Percentiles rank a stretch among this genome's conserved stretches.
These are phyloP conservation scores for Nephrotoma guestfalica DNA, from an alignment of 2,888 invertebrate genomes.

Conservation along the genomic window DNA sequence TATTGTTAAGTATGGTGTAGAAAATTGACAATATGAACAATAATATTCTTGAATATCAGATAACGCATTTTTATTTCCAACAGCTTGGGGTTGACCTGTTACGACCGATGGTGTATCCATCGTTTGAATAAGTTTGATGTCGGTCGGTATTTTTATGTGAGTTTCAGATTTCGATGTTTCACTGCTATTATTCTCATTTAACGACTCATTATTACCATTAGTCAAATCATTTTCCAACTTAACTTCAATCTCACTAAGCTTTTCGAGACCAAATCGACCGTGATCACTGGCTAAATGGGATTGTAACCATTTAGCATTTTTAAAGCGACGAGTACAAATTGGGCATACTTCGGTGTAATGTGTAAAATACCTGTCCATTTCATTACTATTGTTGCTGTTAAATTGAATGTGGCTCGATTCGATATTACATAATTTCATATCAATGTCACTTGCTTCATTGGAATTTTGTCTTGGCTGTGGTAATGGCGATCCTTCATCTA, in stretches of 20 bases:
- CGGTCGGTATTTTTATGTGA: slow-evolving; percentile 28
- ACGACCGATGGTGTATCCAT: not conserved
- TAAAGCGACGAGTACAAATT: slow-evolving; percentile 72
- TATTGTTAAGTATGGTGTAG: slow-evolving; percentile 78
- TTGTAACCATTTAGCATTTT: slow-evolving; percentile 76
- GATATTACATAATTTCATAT: not conserved
- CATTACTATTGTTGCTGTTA: not conserved
- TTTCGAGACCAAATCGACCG: slow-evolving; percentile 40
- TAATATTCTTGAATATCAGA: slow-evolving; percentile 59
- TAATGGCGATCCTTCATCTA: slow-evolving; percentile 58
- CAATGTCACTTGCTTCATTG: slow-evolving; percentile 16
- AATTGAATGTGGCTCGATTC: slow-evolving; percentile 6
- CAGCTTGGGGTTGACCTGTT: not conserved
- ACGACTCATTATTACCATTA: slow-evolving; percentile 11
- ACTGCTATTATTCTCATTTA: slow-evolving; percentile 10
- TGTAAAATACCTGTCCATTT: slow-evolving; percentile 43
- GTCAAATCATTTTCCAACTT: slow-evolving; percentile 16
- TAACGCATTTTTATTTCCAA: slow-evolving; percentile 19
- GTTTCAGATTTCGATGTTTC: slow-evolving; percentile 30
- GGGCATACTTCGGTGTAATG: slow-evolving; percentile 66
- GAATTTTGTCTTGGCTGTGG: slow-evolving; percentile 29
- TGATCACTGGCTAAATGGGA: slow-evolving; percentile 79
- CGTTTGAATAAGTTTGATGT: slow-evolving; percentile 13
- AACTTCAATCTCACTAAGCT: slow-evolving; percentile 27
- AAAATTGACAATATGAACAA: slow-evolving; percentile 80